These are phyloP conservation scores for Microctenopoma steveboyesi DNA, from an alignment of 2,797 vertebrate species.

Conservation along the genomic window DNA sequence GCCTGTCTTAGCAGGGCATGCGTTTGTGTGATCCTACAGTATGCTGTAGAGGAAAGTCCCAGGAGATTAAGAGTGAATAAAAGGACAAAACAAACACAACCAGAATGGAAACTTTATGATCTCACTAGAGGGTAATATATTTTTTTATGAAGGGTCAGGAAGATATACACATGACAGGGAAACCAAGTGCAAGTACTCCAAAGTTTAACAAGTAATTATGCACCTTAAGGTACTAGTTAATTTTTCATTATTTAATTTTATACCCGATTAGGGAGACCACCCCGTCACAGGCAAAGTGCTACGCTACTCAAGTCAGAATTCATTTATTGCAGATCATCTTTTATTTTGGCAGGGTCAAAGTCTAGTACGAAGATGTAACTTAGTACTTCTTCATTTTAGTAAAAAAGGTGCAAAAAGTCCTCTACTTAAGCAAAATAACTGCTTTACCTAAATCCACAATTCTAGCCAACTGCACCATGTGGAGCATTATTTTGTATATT, in stretches of 20 bases:
- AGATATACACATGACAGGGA: conserved; percentile 19
- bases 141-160: conserved; percentile 35
- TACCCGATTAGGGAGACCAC: not conserved
- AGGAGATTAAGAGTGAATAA: conserved; percentile 42
- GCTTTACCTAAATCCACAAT: conserved; percentile 7
- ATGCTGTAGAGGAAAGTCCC: conserved; percentile 47
- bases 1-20: conserved; percentile 24
- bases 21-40: conserved; percentile 49
- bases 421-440: too few relatives aligned
- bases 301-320: not conserved
- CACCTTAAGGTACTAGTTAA: not conserved
- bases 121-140: conserved; percentile 24
- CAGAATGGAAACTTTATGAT: conserved; percentile 35
- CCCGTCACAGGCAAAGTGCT: not conserved
- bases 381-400: too few relatives aligned
- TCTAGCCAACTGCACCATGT: not conserved
- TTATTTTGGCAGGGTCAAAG: too few relatives aligned
- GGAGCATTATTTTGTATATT: not conserved
- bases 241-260: not conserved
- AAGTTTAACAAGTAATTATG: not conserved
- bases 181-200: not conserved
- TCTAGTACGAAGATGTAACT: too few relatives aligned
- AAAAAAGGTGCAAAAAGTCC: too few relatives aligned
- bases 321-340: too few relatives aligned
- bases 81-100: conserved; percentile 38